These are phyloP conservation scores for Entomobrya proxima DNA, from an alignment of 2,888 invertebrate species.

Conservation along the genomic window DNA sequence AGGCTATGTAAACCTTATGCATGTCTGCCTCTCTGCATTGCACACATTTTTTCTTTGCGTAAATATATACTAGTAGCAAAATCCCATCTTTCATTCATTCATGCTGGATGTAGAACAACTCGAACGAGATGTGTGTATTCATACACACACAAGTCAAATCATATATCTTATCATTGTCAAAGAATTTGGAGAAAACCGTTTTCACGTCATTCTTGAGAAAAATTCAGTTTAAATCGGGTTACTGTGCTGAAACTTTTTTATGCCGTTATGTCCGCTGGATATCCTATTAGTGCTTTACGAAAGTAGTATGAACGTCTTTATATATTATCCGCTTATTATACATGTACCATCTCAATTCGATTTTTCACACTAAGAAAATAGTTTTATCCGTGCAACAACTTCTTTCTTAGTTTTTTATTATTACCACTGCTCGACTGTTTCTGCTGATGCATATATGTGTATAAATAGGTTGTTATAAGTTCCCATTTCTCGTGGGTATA, in stretches of 20 bases:
- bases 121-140: neutral
- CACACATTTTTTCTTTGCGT: constrained; percentile 34
- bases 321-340: neutral
- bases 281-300: no score
- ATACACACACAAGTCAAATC: neutral
- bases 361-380: neutral
- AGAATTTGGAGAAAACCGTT: neutral
- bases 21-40: constrained; percentile 44
- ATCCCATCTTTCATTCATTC: constrained; percentile 32
- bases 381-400: constrained; percentile 18
- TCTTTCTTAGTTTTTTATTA: neutral
- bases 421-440: neutral
- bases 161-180: neutral
- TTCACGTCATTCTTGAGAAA: neutral
- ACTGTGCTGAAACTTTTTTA: constrained; percentile 32
- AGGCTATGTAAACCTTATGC: constrained; percentile 59
- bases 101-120: constrained; percentile 20
- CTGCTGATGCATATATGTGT: neutral
- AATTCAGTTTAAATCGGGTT: constrained; percentile 35
- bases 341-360: constrained; percentile 18
- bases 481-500: constrained; percentile 26
- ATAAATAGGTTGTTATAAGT: neutral
- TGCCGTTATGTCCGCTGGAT: no score
- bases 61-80: neutral
- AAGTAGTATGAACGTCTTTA: no score